phyloP scores from a whole-genome alignment of 2,888 invertebrate genomes.

The Hyles lineata region DNA sequence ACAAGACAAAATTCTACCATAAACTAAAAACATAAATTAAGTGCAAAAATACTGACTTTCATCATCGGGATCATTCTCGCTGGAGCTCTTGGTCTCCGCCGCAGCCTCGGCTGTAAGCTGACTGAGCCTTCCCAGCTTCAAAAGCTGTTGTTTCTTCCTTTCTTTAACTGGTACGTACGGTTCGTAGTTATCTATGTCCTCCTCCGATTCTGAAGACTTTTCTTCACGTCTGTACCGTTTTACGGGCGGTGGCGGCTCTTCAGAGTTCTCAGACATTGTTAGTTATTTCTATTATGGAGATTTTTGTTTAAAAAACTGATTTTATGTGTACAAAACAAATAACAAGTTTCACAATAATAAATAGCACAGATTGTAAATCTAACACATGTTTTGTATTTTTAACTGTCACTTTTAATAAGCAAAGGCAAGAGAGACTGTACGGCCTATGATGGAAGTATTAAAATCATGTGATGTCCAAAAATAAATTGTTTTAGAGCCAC shows the following conservation, averaged over 20 bases:
- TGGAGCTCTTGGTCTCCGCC: constrained; percentile 89
- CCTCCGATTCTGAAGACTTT: constrained; percentile 85
- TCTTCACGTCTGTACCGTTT: constrained; percentile 87
- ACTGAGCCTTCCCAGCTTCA: constrained; percentile 91
- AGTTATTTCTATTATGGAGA: neutral
- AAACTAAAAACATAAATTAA: too few species aligned
- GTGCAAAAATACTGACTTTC: constrained; percentile 80
- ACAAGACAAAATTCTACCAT: too few species aligned
- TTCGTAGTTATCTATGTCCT: constrained; percentile 90
- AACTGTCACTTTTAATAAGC: neutral
- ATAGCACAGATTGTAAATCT: constrained; percentile 2
- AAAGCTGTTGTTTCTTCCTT: constrained; percentile 92
- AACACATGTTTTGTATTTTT: neutral
- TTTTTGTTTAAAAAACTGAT: neutral
- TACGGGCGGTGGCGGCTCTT: constrained; percentile 61
- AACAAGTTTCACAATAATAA: constrained; percentile 1
- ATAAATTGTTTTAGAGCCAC: neutral
- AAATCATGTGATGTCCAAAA: neutral
- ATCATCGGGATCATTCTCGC: constrained; percentile 93
- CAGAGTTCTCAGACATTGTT: constrained; percentile 60
- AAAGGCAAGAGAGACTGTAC: neutral
- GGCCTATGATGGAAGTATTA: neutral
- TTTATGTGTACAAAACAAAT: neutral
- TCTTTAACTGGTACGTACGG: constrained; percentile 97
- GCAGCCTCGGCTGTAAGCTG: constrained; percentile 87